Evolutionary conservation across 2,888 invertebrate genomes (phyloP), one percentile per base, ranked within the genome.

Genomic region (Xylota sylvarum): DNA sequence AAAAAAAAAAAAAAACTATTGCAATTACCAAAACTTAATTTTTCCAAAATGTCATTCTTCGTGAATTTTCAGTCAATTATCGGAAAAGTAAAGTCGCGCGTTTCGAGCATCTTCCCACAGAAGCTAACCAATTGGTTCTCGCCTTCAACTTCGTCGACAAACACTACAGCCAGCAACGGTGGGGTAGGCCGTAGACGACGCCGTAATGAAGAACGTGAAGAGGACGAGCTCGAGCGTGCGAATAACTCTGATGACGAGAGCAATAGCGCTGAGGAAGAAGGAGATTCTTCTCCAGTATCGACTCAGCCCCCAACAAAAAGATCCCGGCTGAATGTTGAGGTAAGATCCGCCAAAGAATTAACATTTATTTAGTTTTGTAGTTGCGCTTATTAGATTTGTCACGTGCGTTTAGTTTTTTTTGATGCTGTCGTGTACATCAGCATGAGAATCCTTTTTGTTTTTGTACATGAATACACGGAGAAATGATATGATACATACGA

Each of bases 121-220:
- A 90, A 90, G 56, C 81, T 92, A 6, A 90, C 90, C 50, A 91
- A 91, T 88, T 92, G 93, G 92, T 92, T 92, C 87, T 92, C 92
- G 56, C 91, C 92, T 35, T 89, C 89, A 30, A 67, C 89, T 35
- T 83, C 88, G 52, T 43, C 65, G 6, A 78, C 79, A 70, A 84
- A 82, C 73, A 35, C 56, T 19, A 67, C 56, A 23, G 40, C 50
- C 23, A 77, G 87, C 40, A 90, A 90, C 81, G 90, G 89, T 70
- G 87, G 77, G 73, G 62, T 89, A 30, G 88, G 90, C 76, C 89
- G 90, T 12, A 89, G 91, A 65, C 90, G 91, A 19, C 90, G 92
- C 50, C 90, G 90, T 46, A 89, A 89, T 64, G 90, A 90, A 0
- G 89, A 89, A 35, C 89, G 89, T 17, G 87, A 88, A n/a, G 88